phyloP scores from a whole-genome alignment of 2,797 vertebrate species.

The Myoxocephalus aenaeus region DNA sequence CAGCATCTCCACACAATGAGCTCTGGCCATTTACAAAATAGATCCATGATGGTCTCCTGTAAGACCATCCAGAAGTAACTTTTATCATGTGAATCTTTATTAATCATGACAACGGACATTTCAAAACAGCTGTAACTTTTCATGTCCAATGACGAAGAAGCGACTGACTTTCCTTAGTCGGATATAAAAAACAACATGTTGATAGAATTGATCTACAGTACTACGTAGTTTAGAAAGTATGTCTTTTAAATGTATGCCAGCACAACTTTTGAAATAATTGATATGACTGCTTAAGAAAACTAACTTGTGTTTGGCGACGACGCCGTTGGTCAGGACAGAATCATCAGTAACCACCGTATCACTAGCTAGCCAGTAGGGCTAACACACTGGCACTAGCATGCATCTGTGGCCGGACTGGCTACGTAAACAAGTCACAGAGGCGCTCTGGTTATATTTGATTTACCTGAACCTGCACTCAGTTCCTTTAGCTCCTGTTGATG shows the following conservation, averaged over 20 bases:
- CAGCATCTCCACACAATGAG: constrained; percentile 10
- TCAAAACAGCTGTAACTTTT: background rate
- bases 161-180: background rate
- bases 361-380: background rate
- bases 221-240: background rate
- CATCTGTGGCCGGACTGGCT: no score
- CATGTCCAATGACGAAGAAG: background rate
- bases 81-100: background rate
- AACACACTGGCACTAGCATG: no score
- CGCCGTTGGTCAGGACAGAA: background rate
- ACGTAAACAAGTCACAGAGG: background rate
- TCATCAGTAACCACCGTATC: background rate
- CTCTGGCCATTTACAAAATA: background rate
- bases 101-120: background rate
- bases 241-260: constrained; percentile 6
- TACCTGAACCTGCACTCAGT: background rate
- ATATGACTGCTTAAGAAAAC: background rate
- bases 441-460: constrained; percentile 28
- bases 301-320: background rate
- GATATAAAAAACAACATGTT: constrained; percentile 38
- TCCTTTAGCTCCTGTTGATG: background rate
- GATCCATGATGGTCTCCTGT: background rate
- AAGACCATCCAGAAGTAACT: background rate
- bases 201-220: constrained; percentile 40
- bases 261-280: constrained; percentile 25